Evolutionary conservation across 2,113 vertebrate species (phyloP).

Genomic region (Psettodes erumei): DNA sequence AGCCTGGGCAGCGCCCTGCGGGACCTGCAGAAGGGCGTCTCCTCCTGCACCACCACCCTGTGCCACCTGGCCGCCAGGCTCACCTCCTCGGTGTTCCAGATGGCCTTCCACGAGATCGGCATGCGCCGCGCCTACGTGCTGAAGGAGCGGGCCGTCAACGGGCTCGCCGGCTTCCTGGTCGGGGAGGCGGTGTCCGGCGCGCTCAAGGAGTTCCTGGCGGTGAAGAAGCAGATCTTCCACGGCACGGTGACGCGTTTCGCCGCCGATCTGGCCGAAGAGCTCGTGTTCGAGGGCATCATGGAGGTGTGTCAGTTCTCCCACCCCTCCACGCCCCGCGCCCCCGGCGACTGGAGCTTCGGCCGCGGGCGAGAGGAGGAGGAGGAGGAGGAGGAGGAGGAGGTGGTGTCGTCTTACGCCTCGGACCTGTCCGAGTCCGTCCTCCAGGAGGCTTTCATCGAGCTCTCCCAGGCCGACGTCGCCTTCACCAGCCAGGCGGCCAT

Average conservation of each 20-base stretch:
- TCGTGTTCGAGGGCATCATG: conserved; percentile 98
- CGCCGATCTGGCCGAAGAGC: conserved; percentile 93
- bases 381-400: conserved; percentile 88
- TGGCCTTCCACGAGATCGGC: conserved; percentile 97
- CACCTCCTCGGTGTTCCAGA: conserved; percentile 94
- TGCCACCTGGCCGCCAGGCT: conserved; percentile 93
- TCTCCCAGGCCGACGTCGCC: conserved; percentile 92
- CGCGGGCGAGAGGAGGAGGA: conserved; percentile 54
- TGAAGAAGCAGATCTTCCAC: conserved; percentile 96
- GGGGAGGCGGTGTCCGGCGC: conserved; percentile 93
- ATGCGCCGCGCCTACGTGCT: conserved; percentile 89
- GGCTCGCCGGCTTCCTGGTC: conserved; percentile 91
- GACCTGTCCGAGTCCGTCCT: conserved; percentile 97
- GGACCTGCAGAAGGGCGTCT: conserved; percentile 94
- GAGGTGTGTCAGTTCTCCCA: conserved; percentile 98
- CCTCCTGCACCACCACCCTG: conserved; percentile 92
- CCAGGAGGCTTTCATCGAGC: conserved; percentile 97
- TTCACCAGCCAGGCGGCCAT: conserved; percentile 95
- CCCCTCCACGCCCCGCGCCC: conserved; percentile 87
- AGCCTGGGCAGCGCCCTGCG: conserved; percentile 94
- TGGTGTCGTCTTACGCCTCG: conserved; percentile 92
- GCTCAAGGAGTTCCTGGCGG: conserved; percentile 89
- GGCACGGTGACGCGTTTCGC: conserved; percentile 91
- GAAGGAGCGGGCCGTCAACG: conserved; percentile 91
- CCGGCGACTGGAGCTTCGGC: conserved; percentile 83